phyloP scores from a whole-genome alignment of 2,888 invertebrate species.

The Mythimna albipuncta region DNA sequence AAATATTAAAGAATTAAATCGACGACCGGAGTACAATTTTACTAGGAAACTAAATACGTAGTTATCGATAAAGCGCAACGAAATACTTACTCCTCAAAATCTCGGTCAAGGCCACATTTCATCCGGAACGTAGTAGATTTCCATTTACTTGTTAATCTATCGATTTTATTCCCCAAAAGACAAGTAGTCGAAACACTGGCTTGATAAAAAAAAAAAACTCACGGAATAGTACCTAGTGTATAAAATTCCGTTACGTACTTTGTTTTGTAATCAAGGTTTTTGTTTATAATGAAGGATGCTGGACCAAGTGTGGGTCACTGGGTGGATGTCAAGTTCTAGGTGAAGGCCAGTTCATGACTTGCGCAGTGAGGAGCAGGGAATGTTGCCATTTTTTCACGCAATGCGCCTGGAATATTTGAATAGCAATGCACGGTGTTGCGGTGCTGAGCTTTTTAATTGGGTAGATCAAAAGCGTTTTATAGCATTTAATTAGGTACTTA shows the following conservation, averaged over 20 bases:
- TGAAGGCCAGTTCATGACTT: conserved; percentile 74
- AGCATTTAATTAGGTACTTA: too few species aligned
- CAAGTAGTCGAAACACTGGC: not conserved
- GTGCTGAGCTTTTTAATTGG: not conserved
- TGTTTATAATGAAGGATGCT: conserved; percentile 44
- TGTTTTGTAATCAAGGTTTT: conserved; percentile 13
- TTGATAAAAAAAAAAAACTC: not conserved
- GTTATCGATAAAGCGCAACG: conserved; percentile 2
- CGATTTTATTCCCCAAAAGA: conserved; percentile 6
- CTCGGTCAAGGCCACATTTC: conserved; percentile 54
- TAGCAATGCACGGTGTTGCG: conserved; percentile 22
- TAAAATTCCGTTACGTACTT: not conserved
- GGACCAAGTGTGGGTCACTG: conserved; percentile 64
- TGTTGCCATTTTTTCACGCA: conserved; percentile 55
- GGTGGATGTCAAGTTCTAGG: conserved; percentile 77
- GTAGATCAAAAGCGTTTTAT: too few species aligned
- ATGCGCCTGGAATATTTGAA: conserved; percentile 3
- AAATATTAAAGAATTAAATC: not conserved
- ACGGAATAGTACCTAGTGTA: too few species aligned
- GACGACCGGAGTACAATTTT: too few species aligned
- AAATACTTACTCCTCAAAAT: conserved; percentile 47
- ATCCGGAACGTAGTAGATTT: conserved; percentile 18
- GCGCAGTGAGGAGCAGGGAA: conserved; percentile 70
- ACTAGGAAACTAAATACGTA: not conserved
- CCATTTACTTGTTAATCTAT: not conserved